These are phyloP conservation scores for Drosophila kuntzei DNA, from an alignment of 2,888 invertebrate species.

Conservation along the genomic window DNA sequence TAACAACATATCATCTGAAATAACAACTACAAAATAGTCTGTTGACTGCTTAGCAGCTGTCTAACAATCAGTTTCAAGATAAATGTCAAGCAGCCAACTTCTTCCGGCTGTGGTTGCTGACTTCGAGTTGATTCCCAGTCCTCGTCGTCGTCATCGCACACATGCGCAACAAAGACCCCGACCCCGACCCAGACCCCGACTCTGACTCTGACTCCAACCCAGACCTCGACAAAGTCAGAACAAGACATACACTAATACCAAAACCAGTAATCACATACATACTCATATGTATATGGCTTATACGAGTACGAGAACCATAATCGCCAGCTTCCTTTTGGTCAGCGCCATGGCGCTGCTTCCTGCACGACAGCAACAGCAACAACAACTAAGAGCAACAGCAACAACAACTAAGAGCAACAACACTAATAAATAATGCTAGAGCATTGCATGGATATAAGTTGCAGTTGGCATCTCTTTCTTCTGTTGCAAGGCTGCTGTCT, in stretches of 20 bases:
- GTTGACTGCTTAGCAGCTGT: slow-evolving; percentile 42
- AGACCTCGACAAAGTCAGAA: slow-evolving; percentile 11
- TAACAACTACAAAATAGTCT: slow-evolving; percentile 7
- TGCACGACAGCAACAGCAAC: slow-evolving; percentile 58
- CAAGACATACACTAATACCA: slow-evolving; percentile 23
- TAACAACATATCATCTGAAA: slow-evolving; percentile 18
- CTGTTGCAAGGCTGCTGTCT: slow-evolving; percentile 62
- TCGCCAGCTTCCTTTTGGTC: slow-evolving; percentile 77
- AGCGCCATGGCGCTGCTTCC: slow-evolving; percentile 71
- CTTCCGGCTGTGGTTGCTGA: slow-evolving; percentile 50
- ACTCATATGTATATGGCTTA: slow-evolving; percentile 32
- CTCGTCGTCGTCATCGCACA: slow-evolving; percentile 7
- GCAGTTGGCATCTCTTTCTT: slow-evolving; percentile 44
- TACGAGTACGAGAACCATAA: slow-evolving; percentile 50
- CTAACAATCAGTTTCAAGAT: slow-evolving; percentile 52
- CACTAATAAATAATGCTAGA: slow-evolving; percentile 51
- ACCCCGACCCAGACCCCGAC: slow-evolving; percentile 11
- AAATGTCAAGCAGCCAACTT: slow-evolving; percentile 49
- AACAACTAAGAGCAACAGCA: slow-evolving; percentile 2
- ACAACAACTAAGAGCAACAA: slow-evolving; percentile 8
- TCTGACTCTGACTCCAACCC: slow-evolving; percentile 1
- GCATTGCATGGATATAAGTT: slow-evolving; percentile 31
- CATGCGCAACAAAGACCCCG: slow-evolving; percentile 23
- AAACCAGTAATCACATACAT: slow-evolving; percentile 49
- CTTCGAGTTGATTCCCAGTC: slow-evolving; percentile 23